Conservation (phyloP, 2,888 invertebrate species). For the Holacanthella duospinosa region DNA sequence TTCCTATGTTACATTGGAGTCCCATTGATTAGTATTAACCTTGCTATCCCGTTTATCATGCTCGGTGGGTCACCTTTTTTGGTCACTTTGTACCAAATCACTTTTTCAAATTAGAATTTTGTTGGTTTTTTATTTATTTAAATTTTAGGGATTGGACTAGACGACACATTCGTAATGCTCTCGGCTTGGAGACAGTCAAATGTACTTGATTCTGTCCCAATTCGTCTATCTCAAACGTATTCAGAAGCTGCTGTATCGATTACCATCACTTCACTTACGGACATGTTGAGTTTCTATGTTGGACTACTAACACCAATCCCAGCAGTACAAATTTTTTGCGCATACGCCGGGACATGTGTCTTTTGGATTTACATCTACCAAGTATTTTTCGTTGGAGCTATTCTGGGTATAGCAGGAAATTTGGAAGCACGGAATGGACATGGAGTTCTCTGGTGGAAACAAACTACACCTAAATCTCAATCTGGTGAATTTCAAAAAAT, state of each 20-base stretch:
- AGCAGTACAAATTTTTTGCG: slow-evolving; percentile 87
- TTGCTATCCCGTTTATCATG: slow-evolving; percentile 88
- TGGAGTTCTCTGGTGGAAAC: slow-evolving; percentile 59
- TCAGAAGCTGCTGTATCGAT: slow-evolving; percentile 92
- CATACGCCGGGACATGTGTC: slow-evolving; percentile 84
- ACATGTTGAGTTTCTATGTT: slow-evolving; percentile 82
- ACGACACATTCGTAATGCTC: slow-evolving; percentile 89
- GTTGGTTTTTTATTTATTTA: too few species aligned
- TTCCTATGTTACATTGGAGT: slow-evolving; percentile 76
- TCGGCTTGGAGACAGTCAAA: slow-evolving; percentile 80
- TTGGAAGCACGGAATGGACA: slow-evolving; percentile 79
- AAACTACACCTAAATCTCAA: slow-evolving; percentile 71
- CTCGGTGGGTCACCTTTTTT: slow-evolving; percentile 55
- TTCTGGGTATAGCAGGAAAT: slow-evolving; percentile 81
- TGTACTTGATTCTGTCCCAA: slow-evolving; percentile 60
- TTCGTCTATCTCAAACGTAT: slow-evolving; percentile 73
- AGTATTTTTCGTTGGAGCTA: slow-evolving; percentile 84
- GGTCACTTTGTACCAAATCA: too few species aligned
- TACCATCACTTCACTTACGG: slow-evolving; percentile 84
- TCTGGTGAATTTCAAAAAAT: slow-evolving; percentile 64
- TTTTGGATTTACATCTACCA: slow-evolving; percentile 84
- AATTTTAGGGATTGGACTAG: slow-evolving; percentile 80
- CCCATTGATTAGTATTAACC: slow-evolving; percentile 83
- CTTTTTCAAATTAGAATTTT: background rate
- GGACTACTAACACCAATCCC: slow-evolving; percentile 70